Base-by-base conservation (phyloP, 2,888 invertebrate species). In the Noctua janthina region DNA sequence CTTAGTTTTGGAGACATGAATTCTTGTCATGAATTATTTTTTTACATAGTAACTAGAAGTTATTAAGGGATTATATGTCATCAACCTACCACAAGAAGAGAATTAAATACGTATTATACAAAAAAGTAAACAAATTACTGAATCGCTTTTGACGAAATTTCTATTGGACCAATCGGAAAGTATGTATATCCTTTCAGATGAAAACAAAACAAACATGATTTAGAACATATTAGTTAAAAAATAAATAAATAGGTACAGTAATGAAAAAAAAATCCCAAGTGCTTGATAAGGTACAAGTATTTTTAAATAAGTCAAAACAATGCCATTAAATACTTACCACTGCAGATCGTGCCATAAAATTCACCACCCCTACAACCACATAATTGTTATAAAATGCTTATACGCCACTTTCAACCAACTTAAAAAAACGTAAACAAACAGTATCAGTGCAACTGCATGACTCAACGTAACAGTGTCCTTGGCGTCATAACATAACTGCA, bases 241-340 rank as follows among this genome's bases (percentile, higher is more conserved):
- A 69, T 69, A 71, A 71, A 71, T 56, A 35, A 56, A 71, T 15
- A 56, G 39, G 56, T 72, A 56, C 15, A 56, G 71, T 71, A 71
- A 54, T 71, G 70, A 71, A 71, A 71, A 70, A 71, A 71, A 56
- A 43, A 43, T 43, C 13, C 3, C 59, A 73, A 73, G 56, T 73
- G 5, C 43, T 71, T 71, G 71, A 46, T 71, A 71, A 54, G 54
- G 72, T 73, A 46, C 59, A 62, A 73, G 59, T 73, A 73, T 62
- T 73, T 62, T 73, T 73, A 73, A 73, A 73, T 73, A 73, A 73
- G 46, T 73, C 72, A 73, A 73, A 73, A 73, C 59, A 73, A 73
- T 73, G 72, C 59, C 72, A 73, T 70, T 70, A 54, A 70, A 73
- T 62, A 62, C 72, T 72, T 72, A 72, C 71, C 71, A 72, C 56